These are phyloP conservation scores for Folsomia candida DNA, from an alignment of 2,888 invertebrate species.

Conservation along the genomic window DNA sequence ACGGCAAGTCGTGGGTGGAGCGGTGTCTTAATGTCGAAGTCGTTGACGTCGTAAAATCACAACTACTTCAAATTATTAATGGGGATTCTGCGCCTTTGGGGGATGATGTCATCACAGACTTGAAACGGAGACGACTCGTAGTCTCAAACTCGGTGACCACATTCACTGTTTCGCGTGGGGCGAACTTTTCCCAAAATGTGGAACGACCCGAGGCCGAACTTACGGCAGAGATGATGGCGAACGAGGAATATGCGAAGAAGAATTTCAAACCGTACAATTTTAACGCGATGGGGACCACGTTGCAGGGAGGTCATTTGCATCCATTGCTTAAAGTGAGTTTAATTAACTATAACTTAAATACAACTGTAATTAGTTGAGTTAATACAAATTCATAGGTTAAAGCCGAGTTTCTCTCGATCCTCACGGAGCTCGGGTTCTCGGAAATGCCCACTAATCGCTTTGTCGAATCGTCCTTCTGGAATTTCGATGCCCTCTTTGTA, in stretches of 20 bases:
- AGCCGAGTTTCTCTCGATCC: conserved; percentile 93
- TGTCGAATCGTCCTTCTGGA: conserved; percentile 98
- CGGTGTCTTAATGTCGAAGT: too few relatives aligned
- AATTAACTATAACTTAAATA: background rate
- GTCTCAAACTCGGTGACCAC: background rate
- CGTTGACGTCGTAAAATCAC: too few relatives aligned
- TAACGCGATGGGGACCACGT: conserved; percentile 80
- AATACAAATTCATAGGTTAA: conserved; percentile 57
- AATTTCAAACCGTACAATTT: conserved; percentile 96
- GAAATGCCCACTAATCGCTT: conserved; percentile 98
- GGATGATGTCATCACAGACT: background rate
- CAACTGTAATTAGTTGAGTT: too few relatives aligned
- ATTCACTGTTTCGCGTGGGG: conserved; percentile 76
- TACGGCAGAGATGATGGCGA: conserved; percentile 85
- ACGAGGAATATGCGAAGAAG: conserved; percentile 81
- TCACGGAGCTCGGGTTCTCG: conserved; percentile 95
- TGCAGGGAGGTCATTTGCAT: conserved; percentile 85
- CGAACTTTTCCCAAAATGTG: conserved; percentile 74
- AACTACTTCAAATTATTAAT: too few relatives aligned
- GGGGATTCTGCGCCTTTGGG: too few relatives aligned
- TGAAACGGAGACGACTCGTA: conserved; percentile 11
- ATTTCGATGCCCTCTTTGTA: conserved; percentile 96
- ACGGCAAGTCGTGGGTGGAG: conserved; percentile 67
- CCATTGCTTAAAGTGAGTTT: conserved; percentile 82
- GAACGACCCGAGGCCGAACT: conserved; percentile 90